Conservation (phyloP, 2,888 invertebrate genomes). For the Caenorhabditis imperialis region DNA sequence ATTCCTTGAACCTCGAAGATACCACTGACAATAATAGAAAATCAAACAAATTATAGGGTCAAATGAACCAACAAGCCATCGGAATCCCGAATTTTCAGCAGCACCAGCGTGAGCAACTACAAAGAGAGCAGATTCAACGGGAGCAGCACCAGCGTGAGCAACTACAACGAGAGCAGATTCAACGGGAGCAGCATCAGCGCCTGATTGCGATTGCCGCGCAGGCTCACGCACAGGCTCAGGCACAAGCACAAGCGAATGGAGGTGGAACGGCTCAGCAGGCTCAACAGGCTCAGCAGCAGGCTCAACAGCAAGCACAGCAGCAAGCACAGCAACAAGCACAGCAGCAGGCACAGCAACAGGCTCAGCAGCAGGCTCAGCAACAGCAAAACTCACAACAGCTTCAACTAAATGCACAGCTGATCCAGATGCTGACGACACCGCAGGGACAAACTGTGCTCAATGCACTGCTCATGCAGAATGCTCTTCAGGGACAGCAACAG, state of each 20-base stretch:
- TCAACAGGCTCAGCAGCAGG: slow-evolving; percentile 7
- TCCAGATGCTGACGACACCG: slow-evolving; percentile 9
- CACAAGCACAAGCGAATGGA: slow-evolving; percentile 26
- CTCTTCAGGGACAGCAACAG: not conserved
- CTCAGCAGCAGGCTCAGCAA: slow-evolving; percentile 14
- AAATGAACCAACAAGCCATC: no score
- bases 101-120: slow-evolving; percentile 16
- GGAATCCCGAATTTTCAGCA: no score
- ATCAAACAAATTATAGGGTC: no score
- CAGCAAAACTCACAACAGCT: slow-evolving; percentile 16
- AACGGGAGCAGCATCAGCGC: slow-evolving; percentile 16
- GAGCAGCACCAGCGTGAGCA: slow-evolving; percentile 29
- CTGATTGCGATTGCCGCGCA: slow-evolving; percentile 20
- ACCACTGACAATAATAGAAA: no score
- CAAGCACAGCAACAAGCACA: slow-evolving; percentile 22
- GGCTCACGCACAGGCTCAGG: slow-evolving; percentile 31
- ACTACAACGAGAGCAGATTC: slow-evolving; percentile 24
- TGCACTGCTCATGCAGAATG: slow-evolving; percentile 28
- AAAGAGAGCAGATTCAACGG: slow-evolving; percentile 19
- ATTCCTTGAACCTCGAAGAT: no score
- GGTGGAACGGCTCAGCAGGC: slow-evolving; percentile 9
- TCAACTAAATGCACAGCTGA: slow-evolving; percentile 13
- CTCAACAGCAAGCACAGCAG: slow-evolving; percentile 17
- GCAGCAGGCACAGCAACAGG: slow-evolving; percentile 18
- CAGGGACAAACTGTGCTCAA: slow-evolving; percentile 8